These are phyloP conservation scores for Dascyllus trimaculatus DNA, from an alignment of 2,113 vertebrate genomes.

Conservation along the genomic window DNA sequence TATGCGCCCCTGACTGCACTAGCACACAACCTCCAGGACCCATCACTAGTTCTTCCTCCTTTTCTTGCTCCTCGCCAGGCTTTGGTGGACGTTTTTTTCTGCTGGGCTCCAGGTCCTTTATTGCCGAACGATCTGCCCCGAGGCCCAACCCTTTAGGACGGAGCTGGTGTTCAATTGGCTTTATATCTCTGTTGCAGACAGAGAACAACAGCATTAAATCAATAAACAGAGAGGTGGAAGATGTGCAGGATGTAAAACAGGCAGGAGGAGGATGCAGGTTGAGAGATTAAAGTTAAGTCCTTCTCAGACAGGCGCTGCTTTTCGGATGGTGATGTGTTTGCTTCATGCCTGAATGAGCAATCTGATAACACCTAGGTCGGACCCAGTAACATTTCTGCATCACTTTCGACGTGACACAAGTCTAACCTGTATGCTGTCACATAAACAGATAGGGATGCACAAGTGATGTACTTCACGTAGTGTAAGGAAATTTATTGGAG, in stretches of 20 bases:
- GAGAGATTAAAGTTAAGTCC: too few species aligned
- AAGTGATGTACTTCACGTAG: too few species aligned
- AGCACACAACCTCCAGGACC: slow-evolving; percentile 85
- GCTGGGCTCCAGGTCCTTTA: slow-evolving; percentile 82
- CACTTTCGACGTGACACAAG: too few species aligned
- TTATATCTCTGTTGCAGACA: slow-evolving; percentile 84
- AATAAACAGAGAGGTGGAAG: slow-evolving; percentile 7
- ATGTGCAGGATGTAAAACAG: slow-evolving; percentile 13
- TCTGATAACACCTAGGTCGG: too few species aligned
- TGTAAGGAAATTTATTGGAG: too few species aligned
- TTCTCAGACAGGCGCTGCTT: too few species aligned
- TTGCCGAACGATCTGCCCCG: slow-evolving; percentile 87
- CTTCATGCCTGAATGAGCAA: too few species aligned
- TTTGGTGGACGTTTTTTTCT: slow-evolving; percentile 74
- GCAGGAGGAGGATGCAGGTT: too few species aligned
- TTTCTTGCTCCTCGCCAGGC: slow-evolving; percentile 83
- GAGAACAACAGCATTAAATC: slow-evolving; percentile 1
- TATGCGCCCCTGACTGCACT: slow-evolving; percentile 88
- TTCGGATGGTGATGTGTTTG: too few species aligned
- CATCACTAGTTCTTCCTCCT: slow-evolving; percentile 85
- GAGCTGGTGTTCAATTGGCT: slow-evolving; percentile 87
- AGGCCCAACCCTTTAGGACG: slow-evolving; percentile 92
- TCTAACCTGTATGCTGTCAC: too few species aligned
- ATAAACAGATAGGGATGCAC: too few species aligned
- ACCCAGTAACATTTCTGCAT: too few species aligned